A percentile compares a stretch with the other conserved stretches of the same genome.
Evolutionary conservation across 2,888 invertebrate species (phyloP).

Genomic region (Pilophorus perplexus): DNA sequence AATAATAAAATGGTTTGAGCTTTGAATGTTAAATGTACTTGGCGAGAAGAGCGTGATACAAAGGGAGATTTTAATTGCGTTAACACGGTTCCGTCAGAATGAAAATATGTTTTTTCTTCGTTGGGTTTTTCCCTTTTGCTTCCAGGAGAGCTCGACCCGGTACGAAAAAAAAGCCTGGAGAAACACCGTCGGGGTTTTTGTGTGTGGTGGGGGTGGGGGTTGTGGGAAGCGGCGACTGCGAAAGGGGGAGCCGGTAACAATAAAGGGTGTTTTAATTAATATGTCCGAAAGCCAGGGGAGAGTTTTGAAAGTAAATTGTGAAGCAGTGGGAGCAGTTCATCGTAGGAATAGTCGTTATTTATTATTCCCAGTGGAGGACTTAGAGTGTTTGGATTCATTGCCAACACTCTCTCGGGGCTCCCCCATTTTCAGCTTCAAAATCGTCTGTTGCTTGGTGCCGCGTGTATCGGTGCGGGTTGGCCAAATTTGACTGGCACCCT

Average conservation of each 20-base stretch:
- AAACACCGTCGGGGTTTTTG: background rate
- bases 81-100: background rate
- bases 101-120: background rate
- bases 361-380: slow-evolving; percentile 33
- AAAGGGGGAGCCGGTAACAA: slow-evolving; percentile 6
- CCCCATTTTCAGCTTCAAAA: background rate
- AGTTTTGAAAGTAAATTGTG: slow-evolving; percentile 37
- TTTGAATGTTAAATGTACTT: too few species aligned
- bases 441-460: background rate
- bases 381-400: slow-evolving; percentile 32
- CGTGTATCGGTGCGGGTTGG: too few species aligned
- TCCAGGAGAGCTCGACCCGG: background rate
- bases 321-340: slow-evolving; percentile 37
- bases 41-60: too few species aligned
- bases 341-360: slow-evolving; percentile 30
- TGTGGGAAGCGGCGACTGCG: background rate
- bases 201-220: background rate
- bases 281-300: slow-evolving; percentile 31
- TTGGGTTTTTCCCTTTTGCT: background rate
- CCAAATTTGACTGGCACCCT: too few species aligned
- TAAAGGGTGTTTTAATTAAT: slow-evolving; percentile 37
- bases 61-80: background rate
- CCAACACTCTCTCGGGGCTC: background rate
- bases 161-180: background rate
- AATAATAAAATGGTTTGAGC: too few species aligned